Base-by-base conservation (phyloP, 1,140 invertebrate species). In the Trissolcus basalis region DNA sequence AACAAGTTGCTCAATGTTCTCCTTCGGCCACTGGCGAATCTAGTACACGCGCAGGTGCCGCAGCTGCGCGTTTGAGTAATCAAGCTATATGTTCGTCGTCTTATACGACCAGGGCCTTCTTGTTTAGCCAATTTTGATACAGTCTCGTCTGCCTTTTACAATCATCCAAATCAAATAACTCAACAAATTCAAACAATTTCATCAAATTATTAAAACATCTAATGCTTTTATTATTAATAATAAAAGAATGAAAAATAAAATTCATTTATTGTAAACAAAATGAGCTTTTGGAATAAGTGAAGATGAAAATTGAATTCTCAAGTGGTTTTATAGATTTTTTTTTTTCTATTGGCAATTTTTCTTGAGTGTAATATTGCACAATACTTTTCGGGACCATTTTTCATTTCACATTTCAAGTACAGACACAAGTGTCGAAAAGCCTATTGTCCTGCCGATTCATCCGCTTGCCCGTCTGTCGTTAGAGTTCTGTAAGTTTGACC, bases 1-100 rank as follows among this genome's bases (percentile, higher is more conserved):
- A 76, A 79, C 68, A 67, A 73, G 77, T 77, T 69, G 60, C 73
- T 77, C 69, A 77, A 77, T 79, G 73, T 73, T 79, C 64, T 77
- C 78, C 64, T 79, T 79, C 72, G 69, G 78, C 73, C 67, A 76
- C 72, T 51, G 67, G 65, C 58, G 67, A 77, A 75, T 64, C 71
- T 73, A 79, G 71, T 64, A 78, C 71, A 69, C 71, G 61, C 60
- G 72, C 78, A 79, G 78, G 78, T 73, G 72, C 65, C 67, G 73
- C 78, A 79, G 78, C 78, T 79, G 78, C 65, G 78, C 65, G 74
- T 58, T 47, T 60, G 43, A 73, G 65, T 73, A 68, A 73, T 67
- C 78, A 77, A 79, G 67, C 65, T 72, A 65, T 78, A 73, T 70
- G 65, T 50, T 77, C 60, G 53, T 41, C 39, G 56, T 58, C 55